These are phyloP conservation scores for Oryzias sinensis DNA, from an alignment of 2,797 vertebrate species.

Conservation along the genomic window DNA sequence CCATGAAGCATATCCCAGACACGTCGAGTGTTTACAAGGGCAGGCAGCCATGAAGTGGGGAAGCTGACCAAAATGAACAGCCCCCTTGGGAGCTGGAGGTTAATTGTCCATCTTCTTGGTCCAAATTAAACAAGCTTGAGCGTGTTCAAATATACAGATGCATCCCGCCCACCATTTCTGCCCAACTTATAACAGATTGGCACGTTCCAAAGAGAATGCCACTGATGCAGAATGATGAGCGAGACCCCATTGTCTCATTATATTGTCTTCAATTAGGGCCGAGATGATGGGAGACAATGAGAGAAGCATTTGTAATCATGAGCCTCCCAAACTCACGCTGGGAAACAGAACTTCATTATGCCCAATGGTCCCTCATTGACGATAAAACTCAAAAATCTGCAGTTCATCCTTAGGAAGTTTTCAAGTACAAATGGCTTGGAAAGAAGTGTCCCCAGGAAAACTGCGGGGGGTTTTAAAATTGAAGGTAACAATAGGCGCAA, in stretches of 20 bases:
- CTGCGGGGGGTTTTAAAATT: conserved; percentile 50
- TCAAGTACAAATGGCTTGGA: conserved; percentile 58
- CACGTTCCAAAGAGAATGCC: conserved; percentile 66
- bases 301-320: conserved; percentile 75
- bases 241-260: conserved; percentile 70
- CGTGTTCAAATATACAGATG: conserved; percentile 44
- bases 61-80: conserved; percentile 68
- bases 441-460: conserved; percentile 58
- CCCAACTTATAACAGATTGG: conserved; percentile 57
- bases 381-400: conserved; percentile 64
- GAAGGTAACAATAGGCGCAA: conserved; percentile 43
- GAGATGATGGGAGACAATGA: conserved; percentile 75
- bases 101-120: conserved; percentile 76
- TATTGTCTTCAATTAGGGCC: conserved; percentile 75
- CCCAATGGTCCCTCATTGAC: conserved; percentile 69
- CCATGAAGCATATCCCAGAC: conserved; percentile 65
- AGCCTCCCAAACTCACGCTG: conserved; percentile 69
- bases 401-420: conserved; percentile 58
- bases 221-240: conserved; percentile 69
- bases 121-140: conserved; percentile 73
- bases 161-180: conserved; percentile 19
- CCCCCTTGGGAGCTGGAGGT: conserved; percentile 65
- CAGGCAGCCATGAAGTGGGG: conserved; percentile 53
- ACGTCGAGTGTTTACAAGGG: conserved; percentile 69
- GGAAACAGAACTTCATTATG: conserved; percentile 76